These are phyloP conservation scores for Oligia strigilis DNA, from an alignment of 2,888 invertebrate species.

Conservation along the genomic window DNA sequence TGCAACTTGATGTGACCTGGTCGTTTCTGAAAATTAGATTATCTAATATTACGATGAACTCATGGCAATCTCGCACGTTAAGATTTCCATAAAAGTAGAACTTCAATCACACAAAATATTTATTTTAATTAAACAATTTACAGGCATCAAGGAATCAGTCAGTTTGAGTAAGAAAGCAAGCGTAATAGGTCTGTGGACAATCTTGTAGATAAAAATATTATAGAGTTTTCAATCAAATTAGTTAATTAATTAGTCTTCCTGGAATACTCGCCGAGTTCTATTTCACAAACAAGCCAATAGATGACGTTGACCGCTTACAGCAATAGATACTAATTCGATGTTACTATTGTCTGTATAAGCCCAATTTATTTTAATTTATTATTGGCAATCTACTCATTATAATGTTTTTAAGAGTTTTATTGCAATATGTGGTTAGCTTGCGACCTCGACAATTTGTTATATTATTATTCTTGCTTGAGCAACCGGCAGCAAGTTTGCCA, in stretches of 20 bases:
- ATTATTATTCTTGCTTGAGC: too few relatives aligned
- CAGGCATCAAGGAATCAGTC: too few relatives aligned
- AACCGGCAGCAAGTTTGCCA: too few relatives aligned
- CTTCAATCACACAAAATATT: background rate
- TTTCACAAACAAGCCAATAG: background rate
- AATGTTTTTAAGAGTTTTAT: too few relatives aligned
- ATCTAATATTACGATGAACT: background rate
- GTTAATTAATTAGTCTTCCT: background rate
- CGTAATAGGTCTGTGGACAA: background rate
- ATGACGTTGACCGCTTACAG: background rate
- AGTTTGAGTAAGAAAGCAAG: background rate
- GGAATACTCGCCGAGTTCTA: background rate
- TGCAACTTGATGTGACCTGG: conserved; percentile 60
- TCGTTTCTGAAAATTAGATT: conserved; percentile 53
- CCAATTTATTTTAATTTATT: too few relatives aligned
- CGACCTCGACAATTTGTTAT: background rate
- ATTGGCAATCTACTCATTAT: too few relatives aligned
- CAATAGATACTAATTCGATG: background rate
- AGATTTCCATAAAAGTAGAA: background rate
- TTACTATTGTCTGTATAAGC: background rate
- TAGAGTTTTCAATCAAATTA: background rate
- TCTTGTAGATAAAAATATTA: background rate
- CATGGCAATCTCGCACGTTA: background rate
- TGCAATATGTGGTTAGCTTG: background rate
- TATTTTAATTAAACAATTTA: background rate